Evolutionary conservation across 2,113 vertebrate species (phyloP), one percentile per base, ranked within the genome.

Genomic region (Ptychochromis oligacanthus): DNA sequence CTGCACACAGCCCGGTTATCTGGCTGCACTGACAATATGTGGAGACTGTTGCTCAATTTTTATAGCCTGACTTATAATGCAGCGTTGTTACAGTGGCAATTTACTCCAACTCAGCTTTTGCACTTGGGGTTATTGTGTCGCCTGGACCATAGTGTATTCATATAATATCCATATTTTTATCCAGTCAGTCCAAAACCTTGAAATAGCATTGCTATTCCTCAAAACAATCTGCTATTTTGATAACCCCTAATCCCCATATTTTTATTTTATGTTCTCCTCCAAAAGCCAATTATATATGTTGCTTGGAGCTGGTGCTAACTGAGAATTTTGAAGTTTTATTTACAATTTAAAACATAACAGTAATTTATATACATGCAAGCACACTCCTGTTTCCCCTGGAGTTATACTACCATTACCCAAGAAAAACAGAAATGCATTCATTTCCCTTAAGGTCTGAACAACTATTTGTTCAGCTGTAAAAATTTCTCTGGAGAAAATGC

Each of bases 1-100:
- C 89, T 86, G 85, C 85, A 46, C 82, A 75, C 81, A 80, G 83
- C 84, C 79, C 17, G 11, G 84, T 90, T 90, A 89, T 93, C 90
- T 86, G 3, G 78, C 83, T 3, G 2, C 79, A 56, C 59, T 80
- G 75, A 89, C 88, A 87, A 77, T 84, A 87, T 87, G 65, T 80
- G 84, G 75, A 79, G 84, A 56, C 88, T 81, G 83, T 85, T 76
- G 52, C 13, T 61, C 80, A 85, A 52, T 88, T 93, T n/a, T 87
- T 83, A 85, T 62, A 82, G 82, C 82, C 61, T 64, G 58, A 91
- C 80, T 88, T 85, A 87, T 87, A 76, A 92, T 79, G 74, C 64
- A 80, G 28, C 31, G 58, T 79, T 88, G 75, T 88, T 84, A 81
- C 62, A 11, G 18, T 81, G 70, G 87, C 78, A 92, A 91, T 90